Evolutionary conservation across 53 echinoderm and acorn worm species (phyloP).

Genomic region (Patiria pectinifera): DNA sequence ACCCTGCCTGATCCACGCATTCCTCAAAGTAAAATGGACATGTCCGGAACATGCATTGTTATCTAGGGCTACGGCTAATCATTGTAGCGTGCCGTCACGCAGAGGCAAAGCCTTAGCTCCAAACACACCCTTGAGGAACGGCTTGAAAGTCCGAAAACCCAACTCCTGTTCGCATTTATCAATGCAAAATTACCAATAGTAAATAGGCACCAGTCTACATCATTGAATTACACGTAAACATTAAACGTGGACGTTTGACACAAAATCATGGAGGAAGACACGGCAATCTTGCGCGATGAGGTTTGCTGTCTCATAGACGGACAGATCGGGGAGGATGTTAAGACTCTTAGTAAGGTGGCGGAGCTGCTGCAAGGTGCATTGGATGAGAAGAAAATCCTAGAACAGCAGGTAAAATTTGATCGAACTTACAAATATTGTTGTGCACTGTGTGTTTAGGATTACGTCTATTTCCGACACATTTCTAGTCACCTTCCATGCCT

Average conservation of each 20-base stretch:
- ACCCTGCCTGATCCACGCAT: no score
- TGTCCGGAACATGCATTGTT: no score
- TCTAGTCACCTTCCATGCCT: background rate
- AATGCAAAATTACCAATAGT: background rate
- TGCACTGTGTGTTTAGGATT: background rate
- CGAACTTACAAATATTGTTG: background rate
- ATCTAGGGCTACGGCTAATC: no score
- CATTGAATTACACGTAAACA: no score
- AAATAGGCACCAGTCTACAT: background rate
- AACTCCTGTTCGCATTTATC: background rate
- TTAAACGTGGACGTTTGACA: background rate
- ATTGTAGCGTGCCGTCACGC: no score
- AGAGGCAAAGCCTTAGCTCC: no score
- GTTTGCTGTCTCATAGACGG: constrained; percentile 63
- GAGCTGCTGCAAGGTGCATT: constrained; percentile 78
- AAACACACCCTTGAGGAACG: no score
- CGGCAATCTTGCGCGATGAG: constrained; percentile 5
- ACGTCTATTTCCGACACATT: constrained; percentile 49
- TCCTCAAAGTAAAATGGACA: no score
- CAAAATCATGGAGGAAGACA: constrained; percentile 2
- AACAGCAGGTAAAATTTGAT: constrained; percentile 74
- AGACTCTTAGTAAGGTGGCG: constrained; percentile 63
- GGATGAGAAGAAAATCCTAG: constrained; percentile 72
- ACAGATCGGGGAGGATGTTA: constrained; percentile 84
- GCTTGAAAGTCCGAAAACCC: background rate